Evolutionary conservation across 2,113 vertebrate genomes (phyloP), one percentile per base, ranked within the genome.

Genomic region (Nibea coibor): DNA sequence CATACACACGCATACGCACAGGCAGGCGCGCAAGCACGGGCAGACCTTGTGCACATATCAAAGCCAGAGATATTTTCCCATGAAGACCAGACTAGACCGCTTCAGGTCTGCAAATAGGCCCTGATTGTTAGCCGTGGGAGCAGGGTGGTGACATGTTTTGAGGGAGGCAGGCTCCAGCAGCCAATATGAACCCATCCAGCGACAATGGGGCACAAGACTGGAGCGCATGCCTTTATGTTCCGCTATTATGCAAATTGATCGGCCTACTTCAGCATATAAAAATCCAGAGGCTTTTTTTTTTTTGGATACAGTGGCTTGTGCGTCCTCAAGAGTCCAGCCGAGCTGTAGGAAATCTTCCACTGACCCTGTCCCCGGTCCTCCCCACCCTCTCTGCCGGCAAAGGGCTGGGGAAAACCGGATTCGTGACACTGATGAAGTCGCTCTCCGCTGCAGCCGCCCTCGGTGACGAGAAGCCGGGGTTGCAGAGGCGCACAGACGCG

Each of bases 351-450:
- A 90, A 90, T 91, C 80, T 87, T 87, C 84, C 86, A 85, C 86
- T 88, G 90, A 93, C 88, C 88, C 88, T 75, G 80, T 89, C 87
- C 77, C 83, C 69, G 81, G 81, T 89, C 83, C 84, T 91, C 87
- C 87, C 89, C 87, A 87, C 88, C 88, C 89, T 91, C 91, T 88
- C 87, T 85, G 89, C 91, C 91, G 90, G 91, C 81, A 64, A 85
- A 82, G 89, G 88, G 87, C 78, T 91, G 80, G 87, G 92, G 85
- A 82, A 93, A 94, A 91, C 85, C 90, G 92, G 91, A 94, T 94
- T 94, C 94, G 93, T 94, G 93, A 94, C 93, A 91, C 90, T 66
- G 85, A 87, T 87, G 89, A 75, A 89, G 86, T 88, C 80, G 80
- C 78, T 75, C 80, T 87, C 79, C 80, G 83, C 90, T 64, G 88